phyloP scores from a whole-genome alignment of 2,888 invertebrate species.

The Coenonympha arcania region DNA sequence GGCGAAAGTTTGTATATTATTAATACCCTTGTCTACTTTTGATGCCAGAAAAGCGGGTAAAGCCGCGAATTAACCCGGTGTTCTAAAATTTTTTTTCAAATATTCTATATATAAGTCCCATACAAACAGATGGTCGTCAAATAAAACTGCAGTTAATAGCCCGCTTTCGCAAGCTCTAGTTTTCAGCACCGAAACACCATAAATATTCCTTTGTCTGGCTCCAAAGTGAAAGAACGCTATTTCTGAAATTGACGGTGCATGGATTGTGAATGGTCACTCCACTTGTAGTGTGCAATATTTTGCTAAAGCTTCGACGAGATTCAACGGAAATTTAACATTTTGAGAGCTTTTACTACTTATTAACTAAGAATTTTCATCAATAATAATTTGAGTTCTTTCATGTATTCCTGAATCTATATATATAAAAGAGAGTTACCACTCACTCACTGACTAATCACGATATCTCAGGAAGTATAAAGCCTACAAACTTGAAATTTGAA shows the following conservation, averaged over 20 bases:
- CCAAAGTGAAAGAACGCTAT: constrained; percentile 11
- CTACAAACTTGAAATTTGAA: no score
- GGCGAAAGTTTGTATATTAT: no score
- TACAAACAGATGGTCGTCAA: background rate
- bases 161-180: constrained; percentile 2
- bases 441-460: no score
- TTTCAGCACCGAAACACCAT: constrained; percentile 10
- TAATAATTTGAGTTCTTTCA: background rate
- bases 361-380: background rate
- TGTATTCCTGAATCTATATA: no score
- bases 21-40: no score
- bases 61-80: no score
- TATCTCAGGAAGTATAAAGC: no score
- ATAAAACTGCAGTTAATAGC: constrained; percentile 4
- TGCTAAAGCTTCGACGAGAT: background rate
- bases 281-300: constrained; percentile 2
- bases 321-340: background rate
- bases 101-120: background rate
- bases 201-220: constrained; percentile 12
- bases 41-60: no score
- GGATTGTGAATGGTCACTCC: constrained; percentile 12
- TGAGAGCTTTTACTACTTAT: background rate
- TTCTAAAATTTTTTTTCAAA: no score
- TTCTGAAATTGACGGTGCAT: constrained; percentile 13
- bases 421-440: no score